Evolutionary conservation across 2,797 vertebrate genomes (phyloP).

Genomic region (Etheostoma perlongum): DNA sequence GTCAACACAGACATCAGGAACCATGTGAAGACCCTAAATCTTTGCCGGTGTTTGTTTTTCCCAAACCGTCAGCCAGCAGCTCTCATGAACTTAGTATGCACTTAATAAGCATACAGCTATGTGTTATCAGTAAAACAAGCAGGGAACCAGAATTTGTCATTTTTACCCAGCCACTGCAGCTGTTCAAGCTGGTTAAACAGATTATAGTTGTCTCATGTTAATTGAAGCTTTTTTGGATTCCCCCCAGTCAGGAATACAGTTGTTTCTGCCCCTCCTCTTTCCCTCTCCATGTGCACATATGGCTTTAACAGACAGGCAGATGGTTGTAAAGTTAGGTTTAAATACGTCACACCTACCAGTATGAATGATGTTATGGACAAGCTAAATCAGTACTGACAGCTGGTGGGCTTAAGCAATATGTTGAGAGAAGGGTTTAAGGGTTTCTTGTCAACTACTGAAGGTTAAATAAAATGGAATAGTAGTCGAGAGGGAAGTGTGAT

Average conservation of each 20-base stretch:
- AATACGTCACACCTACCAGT: slow-evolving; percentile 46
- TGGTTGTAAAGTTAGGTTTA: slow-evolving; percentile 45
- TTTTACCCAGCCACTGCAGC: slow-evolving; percentile 51
- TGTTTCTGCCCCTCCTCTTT: slow-evolving; percentile 15
- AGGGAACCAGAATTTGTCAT: slow-evolving; percentile 18
- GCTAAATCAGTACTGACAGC: slow-evolving; percentile 59
- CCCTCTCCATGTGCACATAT: slow-evolving; percentile 41
- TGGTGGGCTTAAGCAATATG: slow-evolving; percentile 43
- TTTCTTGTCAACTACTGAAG: slow-evolving; percentile 44
- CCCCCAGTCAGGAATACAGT: slow-evolving; percentile 44
- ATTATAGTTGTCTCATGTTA: slow-evolving; percentile 68
- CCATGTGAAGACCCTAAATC: slow-evolving; percentile 23
- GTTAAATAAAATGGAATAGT: slow-evolving; percentile 24
- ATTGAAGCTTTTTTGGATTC: slow-evolving; percentile 64
- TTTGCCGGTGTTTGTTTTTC: slow-evolving; percentile 42
- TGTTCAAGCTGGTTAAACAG: slow-evolving; percentile 69
- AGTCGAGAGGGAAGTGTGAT: slow-evolving; percentile 1
- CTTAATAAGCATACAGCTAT: slow-evolving; percentile 35
- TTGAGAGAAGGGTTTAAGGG: slow-evolving; percentile 36
- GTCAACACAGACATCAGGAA: slow-evolving; percentile 6
- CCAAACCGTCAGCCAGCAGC: slow-evolving; percentile 16
- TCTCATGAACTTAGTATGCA: slow-evolving; percentile 7
- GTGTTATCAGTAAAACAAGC: slow-evolving; percentile 45
- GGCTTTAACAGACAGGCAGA: slow-evolving; percentile 46
- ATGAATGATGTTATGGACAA: slow-evolving; percentile 34